Evolutionary conservation across 2,113 vertebrate genomes (phyloP).

Genomic region (Heterocephalus glaber): DNA sequence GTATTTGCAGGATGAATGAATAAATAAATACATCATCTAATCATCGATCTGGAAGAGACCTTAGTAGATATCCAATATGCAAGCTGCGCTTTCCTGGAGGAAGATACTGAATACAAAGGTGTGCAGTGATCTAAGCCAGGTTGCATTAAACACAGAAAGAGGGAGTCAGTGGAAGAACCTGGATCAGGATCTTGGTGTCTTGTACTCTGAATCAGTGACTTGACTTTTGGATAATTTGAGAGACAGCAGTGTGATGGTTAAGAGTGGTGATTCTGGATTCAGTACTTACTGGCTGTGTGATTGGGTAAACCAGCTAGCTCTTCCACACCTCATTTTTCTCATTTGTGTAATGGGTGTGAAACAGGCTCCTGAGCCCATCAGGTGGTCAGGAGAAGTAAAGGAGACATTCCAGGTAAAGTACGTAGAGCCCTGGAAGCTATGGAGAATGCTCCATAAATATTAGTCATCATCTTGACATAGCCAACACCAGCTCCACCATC

Average conservation of each 20-base stretch:
- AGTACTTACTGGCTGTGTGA: neutral
- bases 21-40: neutral
- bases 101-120: neutral
- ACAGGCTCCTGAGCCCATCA: neutral
- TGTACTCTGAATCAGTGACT: neutral
- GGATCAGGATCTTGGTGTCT: neutral
- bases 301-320: neutral
- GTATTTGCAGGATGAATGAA: neutral
- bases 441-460: neutral
- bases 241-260: neutral
- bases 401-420: neutral
- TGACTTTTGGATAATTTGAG: neutral
- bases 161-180: neutral
- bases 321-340: neutral
- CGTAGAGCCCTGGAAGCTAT: neutral
- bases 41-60: neutral
- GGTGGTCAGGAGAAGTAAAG: neutral
- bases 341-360: neutral
- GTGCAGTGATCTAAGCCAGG: neutral
- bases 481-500: neutral
- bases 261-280: neutral
- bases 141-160: neutral
- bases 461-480: neutral
- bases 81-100: neutral
- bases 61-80: neutral